phyloP scores from a whole-genome alignment of 2,888 invertebrate genomes.

The Reticulitermes lucifugus region DNA sequence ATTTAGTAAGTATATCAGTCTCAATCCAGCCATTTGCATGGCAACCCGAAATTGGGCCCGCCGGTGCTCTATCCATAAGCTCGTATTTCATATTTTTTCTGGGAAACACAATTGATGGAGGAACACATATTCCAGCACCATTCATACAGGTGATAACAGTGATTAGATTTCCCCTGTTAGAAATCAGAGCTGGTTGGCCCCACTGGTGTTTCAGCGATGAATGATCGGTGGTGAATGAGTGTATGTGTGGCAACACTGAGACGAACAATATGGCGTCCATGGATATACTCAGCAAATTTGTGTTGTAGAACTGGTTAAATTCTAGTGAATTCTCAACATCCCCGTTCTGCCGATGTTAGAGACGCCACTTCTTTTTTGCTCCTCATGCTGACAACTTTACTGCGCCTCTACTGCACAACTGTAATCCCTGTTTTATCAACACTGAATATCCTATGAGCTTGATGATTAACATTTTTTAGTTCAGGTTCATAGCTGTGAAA shows the following conservation, averaged over 20 bases:
- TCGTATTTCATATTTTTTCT: constrained; percentile 41
- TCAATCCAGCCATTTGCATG: constrained; percentile 38
- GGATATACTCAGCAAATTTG: too few relatives aligned
- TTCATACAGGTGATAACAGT: constrained; percentile 37
- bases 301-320: too few relatives aligned
- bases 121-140: constrained; percentile 37
- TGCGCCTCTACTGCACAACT: constrained; percentile 3
- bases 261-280: too few relatives aligned
- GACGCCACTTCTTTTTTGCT: constrained; percentile 33
- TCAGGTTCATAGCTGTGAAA: not conserved
- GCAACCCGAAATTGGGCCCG: constrained; percentile 38
- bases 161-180: not conserved
- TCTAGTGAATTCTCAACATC: constrained; percentile 10
- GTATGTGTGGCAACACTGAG: too few relatives aligned
- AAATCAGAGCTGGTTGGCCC: too few relatives aligned
- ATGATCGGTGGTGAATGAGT: too few relatives aligned
- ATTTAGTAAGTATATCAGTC: constrained; percentile 22
- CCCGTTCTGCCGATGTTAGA: constrained; percentile 35
- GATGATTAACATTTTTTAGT: constrained; percentile 15
- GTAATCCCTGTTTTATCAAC: constrained; percentile 41
- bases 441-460: constrained; percentile 31
- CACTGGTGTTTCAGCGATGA: too few relatives aligned
- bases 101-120: constrained; percentile 42
- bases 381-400: constrained; percentile 25
- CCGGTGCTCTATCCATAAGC: constrained; percentile 40